A percentile compares a stretch with the other conserved stretches of the same genome.
These are phyloP conservation scores for Mesoclemmys tuberculata DNA, from an alignment of 2,113 vertebrate species.

Conservation along the genomic window DNA sequence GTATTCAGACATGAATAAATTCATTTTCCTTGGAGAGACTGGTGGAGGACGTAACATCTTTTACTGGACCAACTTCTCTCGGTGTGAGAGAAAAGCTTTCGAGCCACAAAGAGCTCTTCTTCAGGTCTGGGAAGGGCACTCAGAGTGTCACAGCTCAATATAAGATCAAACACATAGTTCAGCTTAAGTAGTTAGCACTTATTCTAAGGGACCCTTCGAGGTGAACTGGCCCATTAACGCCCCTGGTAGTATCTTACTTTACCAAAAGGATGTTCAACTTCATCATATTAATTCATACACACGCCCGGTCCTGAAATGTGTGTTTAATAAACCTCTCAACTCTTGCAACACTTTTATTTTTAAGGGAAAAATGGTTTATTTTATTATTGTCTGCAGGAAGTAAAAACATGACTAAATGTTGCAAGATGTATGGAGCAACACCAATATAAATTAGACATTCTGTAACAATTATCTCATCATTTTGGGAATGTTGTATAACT, in stretches of 20 bases:
- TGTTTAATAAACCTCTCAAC: not conserved
- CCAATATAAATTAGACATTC: not conserved
- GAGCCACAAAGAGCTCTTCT: too few relatives aligned
- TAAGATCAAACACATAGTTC: not conserved
- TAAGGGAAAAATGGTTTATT: not conserved
- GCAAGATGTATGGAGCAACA: not conserved
- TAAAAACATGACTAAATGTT: not conserved
- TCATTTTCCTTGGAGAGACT: too few relatives aligned
- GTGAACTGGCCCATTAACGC: not conserved
- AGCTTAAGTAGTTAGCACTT: not conserved
- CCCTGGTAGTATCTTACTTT: not conserved
- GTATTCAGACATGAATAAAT: too few relatives aligned
- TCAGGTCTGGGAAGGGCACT: too few relatives aligned
- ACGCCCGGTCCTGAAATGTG: rapidly evolving
- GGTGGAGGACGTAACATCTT: too few relatives aligned
- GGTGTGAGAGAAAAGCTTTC: too few relatives aligned
- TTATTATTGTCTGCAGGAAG: not conserved
- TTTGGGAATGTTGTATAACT: not conserved
- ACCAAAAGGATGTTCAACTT: not conserved
- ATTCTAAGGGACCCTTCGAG: not conserved
- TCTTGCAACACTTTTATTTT: not conserved
- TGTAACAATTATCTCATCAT: too few relatives aligned
- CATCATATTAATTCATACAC: rapidly evolving
- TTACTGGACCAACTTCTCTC: too few relatives aligned
- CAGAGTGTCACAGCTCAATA: not conserved